These are phyloP conservation scores for Brachyhypopomus occidentalis DNA, from an alignment of 2,113 vertebrate species.

Conservation along the genomic window DNA sequence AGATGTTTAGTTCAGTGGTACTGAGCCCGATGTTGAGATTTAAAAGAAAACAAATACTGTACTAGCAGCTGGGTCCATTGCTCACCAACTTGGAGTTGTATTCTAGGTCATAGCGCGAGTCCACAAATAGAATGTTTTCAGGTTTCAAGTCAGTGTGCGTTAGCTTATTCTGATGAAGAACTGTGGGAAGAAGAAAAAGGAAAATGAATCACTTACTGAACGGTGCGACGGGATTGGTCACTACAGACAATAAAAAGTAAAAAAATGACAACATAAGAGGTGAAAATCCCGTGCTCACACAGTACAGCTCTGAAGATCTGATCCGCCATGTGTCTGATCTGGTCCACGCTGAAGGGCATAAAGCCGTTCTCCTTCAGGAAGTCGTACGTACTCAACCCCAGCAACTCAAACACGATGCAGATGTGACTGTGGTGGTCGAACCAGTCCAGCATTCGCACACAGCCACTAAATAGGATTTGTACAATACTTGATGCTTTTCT, in stretches of 20 bases:
- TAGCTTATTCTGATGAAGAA: constrained; percentile 92
- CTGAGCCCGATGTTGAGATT: too few relatives aligned
- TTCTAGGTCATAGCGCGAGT: constrained; percentile 86
- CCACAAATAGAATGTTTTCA: constrained; percentile 96
- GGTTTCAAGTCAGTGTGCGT: constrained; percentile 97
- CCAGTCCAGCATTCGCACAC: constrained; percentile 93
- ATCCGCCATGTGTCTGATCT: constrained; percentile 90
- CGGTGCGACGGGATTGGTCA: background rate
- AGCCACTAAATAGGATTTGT: constrained; percentile 73
- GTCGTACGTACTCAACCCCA: constrained; percentile 92
- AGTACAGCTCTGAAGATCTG: constrained; percentile 91
- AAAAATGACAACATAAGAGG: background rate
- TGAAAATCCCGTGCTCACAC: constrained; percentile 79
- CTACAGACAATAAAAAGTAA: background rate
- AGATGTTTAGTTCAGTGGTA: too few relatives aligned
- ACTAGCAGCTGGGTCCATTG: background rate
- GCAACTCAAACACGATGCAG: constrained; percentile 93
- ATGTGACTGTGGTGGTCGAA: constrained; percentile 90
- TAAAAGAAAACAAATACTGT: background rate
- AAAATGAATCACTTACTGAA: background rate
- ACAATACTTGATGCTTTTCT: too few relatives aligned
- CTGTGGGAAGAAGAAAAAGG: constrained; percentile 64
- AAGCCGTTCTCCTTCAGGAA: constrained; percentile 89
- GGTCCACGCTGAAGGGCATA: constrained; percentile 87
- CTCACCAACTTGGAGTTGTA: constrained; percentile 90